Conservation (phyloP, 2,113 vertebrate genomes). For the Xiphophorus maculatus region DNA sequence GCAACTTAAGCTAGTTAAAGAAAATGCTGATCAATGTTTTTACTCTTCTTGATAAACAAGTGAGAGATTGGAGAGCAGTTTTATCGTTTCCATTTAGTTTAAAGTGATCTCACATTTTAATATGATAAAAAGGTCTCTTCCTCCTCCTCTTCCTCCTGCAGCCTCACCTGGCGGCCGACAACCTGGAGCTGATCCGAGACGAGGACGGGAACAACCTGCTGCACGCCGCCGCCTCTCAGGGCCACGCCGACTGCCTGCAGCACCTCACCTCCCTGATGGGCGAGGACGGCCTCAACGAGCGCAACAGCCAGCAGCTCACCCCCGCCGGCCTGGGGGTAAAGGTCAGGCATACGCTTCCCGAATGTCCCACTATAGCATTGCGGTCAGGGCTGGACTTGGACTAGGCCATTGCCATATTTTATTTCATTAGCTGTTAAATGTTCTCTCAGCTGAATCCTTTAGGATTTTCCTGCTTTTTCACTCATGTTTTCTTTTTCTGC, state of each 20-base stretch:
- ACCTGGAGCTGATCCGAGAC: slow-evolving; percentile 94
- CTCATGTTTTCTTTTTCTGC: no score
- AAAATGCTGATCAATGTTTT: no score
- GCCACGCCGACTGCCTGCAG: slow-evolving; percentile 94
- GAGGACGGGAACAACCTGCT: slow-evolving; percentile 93
- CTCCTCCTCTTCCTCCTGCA: slow-evolving; percentile 45
- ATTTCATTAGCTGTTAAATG: no score
- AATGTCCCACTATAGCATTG: not conserved
- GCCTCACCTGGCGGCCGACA: slow-evolving; percentile 96
- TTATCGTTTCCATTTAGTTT: no score
- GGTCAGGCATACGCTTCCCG: slow-evolving; percentile 69
- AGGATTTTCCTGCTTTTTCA: no score
- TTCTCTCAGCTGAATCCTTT: no score
- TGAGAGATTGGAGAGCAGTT: no score
- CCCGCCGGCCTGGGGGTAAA: slow-evolving; percentile 95
- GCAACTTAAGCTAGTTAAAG: no score
- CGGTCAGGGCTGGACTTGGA: not conserved
- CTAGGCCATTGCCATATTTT: not conserved
- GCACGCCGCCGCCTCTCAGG: slow-evolving; percentile 90
- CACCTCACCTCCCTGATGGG: slow-evolving; percentile 98
- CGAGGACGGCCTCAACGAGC: slow-evolving; percentile 93
- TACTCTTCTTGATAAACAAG: no score
- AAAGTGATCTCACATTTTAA: no score
- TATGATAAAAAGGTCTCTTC: no score
- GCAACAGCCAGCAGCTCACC: slow-evolving; percentile 90